These are phyloP conservation scores for Grallaria varia DNA, from an alignment of 2,113 vertebrate species.

Conservation along the genomic window DNA sequence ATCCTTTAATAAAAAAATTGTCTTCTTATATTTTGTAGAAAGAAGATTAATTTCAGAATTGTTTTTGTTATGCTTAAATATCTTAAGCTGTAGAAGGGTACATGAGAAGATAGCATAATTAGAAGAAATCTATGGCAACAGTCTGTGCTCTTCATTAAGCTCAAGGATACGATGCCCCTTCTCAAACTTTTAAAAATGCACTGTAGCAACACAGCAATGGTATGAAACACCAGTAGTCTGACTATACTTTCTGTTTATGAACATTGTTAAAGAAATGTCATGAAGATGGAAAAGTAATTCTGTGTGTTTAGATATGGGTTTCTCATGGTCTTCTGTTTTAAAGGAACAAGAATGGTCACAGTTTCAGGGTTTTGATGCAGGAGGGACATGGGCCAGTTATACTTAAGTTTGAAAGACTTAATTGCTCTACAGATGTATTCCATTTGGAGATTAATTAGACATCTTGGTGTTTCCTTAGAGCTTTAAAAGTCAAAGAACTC, in stretches of 20 bases:
- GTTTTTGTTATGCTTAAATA: neutral
- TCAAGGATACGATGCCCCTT: neutral
- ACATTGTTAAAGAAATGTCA: neutral
- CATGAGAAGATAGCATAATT: neutral
- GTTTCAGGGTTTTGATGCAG: neutral
- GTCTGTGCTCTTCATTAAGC: neutral
- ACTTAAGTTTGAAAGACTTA: neutral
- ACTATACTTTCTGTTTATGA: neutral
- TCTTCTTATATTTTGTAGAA: neutral
- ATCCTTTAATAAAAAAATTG: neutral
- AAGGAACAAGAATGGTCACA: neutral
- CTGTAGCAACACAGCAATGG: neutral
- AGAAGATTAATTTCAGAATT: neutral
- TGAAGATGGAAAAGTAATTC: neutral
- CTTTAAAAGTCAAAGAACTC: neutral
- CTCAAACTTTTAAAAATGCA: neutral
- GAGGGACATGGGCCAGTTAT: neutral
- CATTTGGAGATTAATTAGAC: neutral
- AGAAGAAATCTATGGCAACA: conserved; percentile 14
- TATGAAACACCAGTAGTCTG: neutral
- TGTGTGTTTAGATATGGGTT: neutral
- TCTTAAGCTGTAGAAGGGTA: neutral
- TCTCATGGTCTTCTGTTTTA: neutral
- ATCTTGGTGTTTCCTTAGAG: neutral
- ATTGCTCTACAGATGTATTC: neutral